These are phyloP conservation scores for Spatula versicolor DNA, from an alignment of 2,797 vertebrate genomes.

Conservation along the genomic window DNA sequence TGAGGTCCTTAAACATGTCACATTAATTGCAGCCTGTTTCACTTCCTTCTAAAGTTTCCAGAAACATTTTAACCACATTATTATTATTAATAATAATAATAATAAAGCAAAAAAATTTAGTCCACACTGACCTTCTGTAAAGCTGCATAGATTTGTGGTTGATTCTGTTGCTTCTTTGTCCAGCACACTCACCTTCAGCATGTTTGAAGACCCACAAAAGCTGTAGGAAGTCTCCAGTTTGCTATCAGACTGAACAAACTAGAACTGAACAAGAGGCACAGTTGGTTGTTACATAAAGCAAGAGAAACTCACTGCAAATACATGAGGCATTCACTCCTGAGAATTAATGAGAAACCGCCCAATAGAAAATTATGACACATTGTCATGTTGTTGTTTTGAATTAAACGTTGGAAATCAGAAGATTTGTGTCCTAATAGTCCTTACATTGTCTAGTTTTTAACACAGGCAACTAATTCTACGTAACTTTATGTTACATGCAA, in stretches of 20 bases:
- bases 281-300: neutral
- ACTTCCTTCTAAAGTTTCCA: neutral
- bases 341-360: neutral
- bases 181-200: neutral
- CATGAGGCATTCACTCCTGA: neutral
- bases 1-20: neutral
- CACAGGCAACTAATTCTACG: neutral
- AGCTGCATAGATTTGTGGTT: neutral
- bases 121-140: neutral
- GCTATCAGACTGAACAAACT: neutral
- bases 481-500: neutral
- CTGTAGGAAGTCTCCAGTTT: neutral
- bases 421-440: neutral
- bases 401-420: neutral
- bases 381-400: neutral
- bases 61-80: neutral
- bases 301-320: neutral
- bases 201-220: neutral
- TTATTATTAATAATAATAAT: neutral
- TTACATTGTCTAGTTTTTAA: neutral
- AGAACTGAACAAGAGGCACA: neutral
- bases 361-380: neutral
- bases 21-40: neutral
- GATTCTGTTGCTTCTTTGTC: neutral
- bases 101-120: neutral